These are phyloP conservation scores for Vanacampus margaritifer DNA, from an alignment of 2,113 vertebrate species.

Conservation along the genomic window DNA sequence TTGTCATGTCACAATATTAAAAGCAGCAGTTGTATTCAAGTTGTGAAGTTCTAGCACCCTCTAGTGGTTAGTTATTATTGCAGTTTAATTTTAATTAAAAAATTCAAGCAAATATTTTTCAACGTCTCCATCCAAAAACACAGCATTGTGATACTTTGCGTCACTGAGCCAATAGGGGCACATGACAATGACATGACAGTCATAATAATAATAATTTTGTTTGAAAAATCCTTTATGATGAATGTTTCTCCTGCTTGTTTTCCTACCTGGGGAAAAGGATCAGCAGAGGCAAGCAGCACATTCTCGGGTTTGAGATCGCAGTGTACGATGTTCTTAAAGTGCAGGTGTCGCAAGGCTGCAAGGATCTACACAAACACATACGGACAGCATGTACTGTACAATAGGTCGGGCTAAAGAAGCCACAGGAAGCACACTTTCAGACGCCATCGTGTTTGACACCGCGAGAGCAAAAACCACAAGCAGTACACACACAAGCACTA, in stretches of 20 bases:
- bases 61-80: no score
- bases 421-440: not conserved
- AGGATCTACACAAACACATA: slow-evolving; percentile 73
- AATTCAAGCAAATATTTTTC: no score
- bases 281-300: slow-evolving; percentile 84
- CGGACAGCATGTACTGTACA: no score
- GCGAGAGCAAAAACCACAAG: not conserved
- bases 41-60: no score
- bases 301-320: slow-evolving; percentile 92
- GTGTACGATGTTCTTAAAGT: slow-evolving; percentile 92
- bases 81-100: no score
- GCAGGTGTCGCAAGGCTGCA: slow-evolving; percentile 83
- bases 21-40: no score
- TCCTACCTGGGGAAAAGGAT: slow-evolving; percentile 83
- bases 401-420: not conserved
- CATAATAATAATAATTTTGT: not conserved
- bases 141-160: no score
- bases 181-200: no score
- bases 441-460: not conserved
- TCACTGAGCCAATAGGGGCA: no score
- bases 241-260: not conserved
- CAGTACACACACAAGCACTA: not conserved
- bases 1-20: no score
- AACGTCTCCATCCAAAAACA: no score
- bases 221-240: no score